Conservation (phyloP, 2,113 vertebrate genomes). For the Capra hircus region DNA sequence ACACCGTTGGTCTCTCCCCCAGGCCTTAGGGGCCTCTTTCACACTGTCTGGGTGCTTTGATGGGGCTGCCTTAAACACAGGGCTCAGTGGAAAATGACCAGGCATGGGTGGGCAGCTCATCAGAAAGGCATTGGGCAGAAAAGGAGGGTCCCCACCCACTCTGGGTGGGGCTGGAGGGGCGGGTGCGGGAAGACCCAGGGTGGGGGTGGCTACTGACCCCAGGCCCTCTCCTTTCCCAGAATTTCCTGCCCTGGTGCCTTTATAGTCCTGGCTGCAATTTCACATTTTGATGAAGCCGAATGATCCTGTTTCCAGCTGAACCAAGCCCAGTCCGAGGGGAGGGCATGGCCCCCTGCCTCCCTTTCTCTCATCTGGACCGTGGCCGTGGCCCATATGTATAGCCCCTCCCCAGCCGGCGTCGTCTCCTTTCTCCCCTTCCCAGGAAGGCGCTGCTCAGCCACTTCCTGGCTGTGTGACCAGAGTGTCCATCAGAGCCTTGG, state of each 20-base stretch:
- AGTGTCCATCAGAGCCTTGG: neutral
- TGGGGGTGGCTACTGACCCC: neutral
- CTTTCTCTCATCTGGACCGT: neutral
- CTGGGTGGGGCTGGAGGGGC: neutral
- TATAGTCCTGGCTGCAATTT: neutral
- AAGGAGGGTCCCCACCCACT: neutral
- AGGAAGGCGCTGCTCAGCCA: neutral
- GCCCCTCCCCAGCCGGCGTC: neutral
- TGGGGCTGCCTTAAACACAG: neutral
- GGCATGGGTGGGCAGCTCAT: neutral
- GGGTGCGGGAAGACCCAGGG: neutral
- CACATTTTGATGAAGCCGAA: neutral
- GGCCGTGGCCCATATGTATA: accelerated
- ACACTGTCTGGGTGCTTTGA: neutral
- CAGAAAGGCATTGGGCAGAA: neutral
- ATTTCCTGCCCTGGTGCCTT: neutral
- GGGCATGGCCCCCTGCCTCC: neutral
- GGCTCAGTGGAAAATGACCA: neutral
- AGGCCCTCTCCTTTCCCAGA: neutral
- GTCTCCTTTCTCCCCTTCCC: neutral
- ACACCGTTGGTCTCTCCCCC: neutral
- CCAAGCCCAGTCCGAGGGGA: neutral
- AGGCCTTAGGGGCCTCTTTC: neutral
- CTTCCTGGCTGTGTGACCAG: neutral
- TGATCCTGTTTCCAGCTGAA: neutral